Evolutionary conservation across 2,888 invertebrate species (phyloP).

Genomic region (Campopleginae sp.): DNA sequence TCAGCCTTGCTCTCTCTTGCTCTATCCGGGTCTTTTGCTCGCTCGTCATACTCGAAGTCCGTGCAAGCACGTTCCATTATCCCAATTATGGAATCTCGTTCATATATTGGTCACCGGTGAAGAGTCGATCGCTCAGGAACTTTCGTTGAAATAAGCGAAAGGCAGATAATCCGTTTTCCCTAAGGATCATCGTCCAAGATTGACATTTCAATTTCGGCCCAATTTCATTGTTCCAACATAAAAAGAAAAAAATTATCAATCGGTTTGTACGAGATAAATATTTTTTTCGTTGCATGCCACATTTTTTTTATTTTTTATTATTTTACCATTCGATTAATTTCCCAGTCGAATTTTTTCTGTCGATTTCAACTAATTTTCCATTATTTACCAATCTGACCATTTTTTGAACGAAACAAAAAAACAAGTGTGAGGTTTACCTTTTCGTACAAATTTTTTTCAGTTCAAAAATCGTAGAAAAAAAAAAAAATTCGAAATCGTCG

Average conservation of each 20-base stretch:
- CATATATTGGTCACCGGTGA: constrained; percentile 47
- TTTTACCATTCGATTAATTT: neutral
- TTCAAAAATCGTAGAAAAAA: neutral
- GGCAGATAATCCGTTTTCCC: neutral
- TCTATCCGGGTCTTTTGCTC: neutral
- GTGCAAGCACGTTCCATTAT: constrained; percentile 56
- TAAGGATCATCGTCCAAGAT: constrained; percentile 46
- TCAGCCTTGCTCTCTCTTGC: neutral
- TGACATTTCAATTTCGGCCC: constrained; percentile 65
- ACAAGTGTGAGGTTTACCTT: neutral
- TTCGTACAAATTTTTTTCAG: neutral
- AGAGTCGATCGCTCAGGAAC: constrained; percentile 38
- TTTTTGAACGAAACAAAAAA: neutral
- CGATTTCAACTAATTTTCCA: neutral
- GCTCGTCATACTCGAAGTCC: constrained; percentile 49
- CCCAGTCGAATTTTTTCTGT: neutral
- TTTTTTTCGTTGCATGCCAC: neutral
- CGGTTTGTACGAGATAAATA: neutral
- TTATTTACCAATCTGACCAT: no score
- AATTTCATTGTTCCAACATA: constrained; percentile 39
- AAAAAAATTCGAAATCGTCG: neutral
- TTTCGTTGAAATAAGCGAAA: constrained; percentile 27
- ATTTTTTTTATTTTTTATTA: neutral
- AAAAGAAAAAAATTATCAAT: neutral
- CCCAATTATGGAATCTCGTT: constrained; percentile 61